These are phyloP conservation scores for Diabrotica balteata DNA, from an alignment of 2,888 invertebrate genomes.

Conservation along the genomic window DNA sequence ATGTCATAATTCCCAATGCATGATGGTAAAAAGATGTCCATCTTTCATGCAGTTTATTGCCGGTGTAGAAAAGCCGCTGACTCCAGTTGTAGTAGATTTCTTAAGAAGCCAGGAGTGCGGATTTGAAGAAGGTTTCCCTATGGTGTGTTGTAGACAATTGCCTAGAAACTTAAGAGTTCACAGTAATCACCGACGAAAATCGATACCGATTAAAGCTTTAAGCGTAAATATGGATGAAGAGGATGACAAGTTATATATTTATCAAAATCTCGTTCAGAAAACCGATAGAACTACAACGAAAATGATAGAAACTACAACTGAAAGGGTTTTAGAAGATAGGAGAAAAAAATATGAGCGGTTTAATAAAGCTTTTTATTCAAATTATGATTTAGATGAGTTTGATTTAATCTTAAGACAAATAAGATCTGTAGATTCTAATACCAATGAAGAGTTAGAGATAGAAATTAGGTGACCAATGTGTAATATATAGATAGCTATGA, in stretches of 20 bases:
- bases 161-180: slow-evolving; percentile 26
- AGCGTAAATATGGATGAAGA: slow-evolving; percentile 4
- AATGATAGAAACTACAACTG: slow-evolving; percentile 5
- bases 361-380: slow-evolving; percentile 13
- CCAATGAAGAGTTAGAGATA: slow-evolving; percentile 16
- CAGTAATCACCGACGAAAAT: slow-evolving; percentile 17
- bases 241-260: neutral
- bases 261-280: no score
- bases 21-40: slow-evolving; percentile 36
- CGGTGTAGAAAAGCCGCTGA: slow-evolving; percentile 39
- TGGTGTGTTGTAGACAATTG: slow-evolving; percentile 47
- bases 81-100: slow-evolving; percentile 40
- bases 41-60: slow-evolving; percentile 40
- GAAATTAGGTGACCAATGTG: slow-evolving; percentile 34
- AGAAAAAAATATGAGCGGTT: slow-evolving; percentile 35
- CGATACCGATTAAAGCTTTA: slow-evolving; percentile 4
- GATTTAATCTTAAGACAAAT: slow-evolving; percentile 39
- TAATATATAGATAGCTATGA: neutral
- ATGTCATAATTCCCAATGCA: slow-evolving; percentile 35
- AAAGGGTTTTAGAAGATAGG: slow-evolving; percentile 3
- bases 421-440: slow-evolving; percentile 23
- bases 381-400: slow-evolving; percentile 34
- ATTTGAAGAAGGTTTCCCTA: slow-evolving; percentile 44
- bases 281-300: neutral
- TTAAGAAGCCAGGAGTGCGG: slow-evolving; percentile 48